Conservation (phyloP, 2,888 invertebrate species). For the Opisthograptis luteolata region DNA sequence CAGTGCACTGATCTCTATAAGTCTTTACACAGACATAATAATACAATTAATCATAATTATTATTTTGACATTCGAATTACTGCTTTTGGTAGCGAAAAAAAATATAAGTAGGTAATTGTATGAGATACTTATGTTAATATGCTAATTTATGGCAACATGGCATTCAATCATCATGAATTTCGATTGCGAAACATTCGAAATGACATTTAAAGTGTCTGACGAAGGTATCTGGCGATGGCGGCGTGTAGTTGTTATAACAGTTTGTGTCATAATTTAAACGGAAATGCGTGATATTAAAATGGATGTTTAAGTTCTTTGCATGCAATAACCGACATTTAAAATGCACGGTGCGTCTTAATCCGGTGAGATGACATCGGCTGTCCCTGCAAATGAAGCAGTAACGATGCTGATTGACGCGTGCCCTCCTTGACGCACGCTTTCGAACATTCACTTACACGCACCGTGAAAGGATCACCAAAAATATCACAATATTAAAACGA, state of each 20-base stretch:
- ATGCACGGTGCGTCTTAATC: constrained; percentile 68
- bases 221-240: constrained; percentile 38
- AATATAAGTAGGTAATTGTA: no score
- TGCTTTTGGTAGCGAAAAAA: no score
- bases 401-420: constrained; percentile 36
- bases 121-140: constrained; percentile 17
- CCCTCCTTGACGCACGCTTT: constrained; percentile 48
- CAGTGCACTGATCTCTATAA: no score
- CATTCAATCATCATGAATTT: constrained; percentile 31
- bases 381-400: constrained; percentile 55
- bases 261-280: constrained; percentile 56
- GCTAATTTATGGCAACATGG: constrained; percentile 15
- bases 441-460: constrained; percentile 52
- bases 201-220: constrained; percentile 38
- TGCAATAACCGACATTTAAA: constrained; percentile 46
- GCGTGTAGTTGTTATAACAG: constrained; percentile 35
- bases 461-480: constrained; percentile 52
- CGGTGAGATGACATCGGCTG: constrained; percentile 55
- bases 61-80: no score
- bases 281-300: constrained; percentile 58
- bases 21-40: no score
- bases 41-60: no score
- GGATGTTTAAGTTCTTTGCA: constrained; percentile 54
- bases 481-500: constrained; percentile 41
- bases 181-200: constrained; percentile 39